Percentiles rank a stretch among this genome's conserved stretches.
These are phyloP conservation scores for Sinocyclocheilus maitianheensis DNA, from an alignment of 2,113 vertebrate genomes.

Conservation along the genomic window DNA sequence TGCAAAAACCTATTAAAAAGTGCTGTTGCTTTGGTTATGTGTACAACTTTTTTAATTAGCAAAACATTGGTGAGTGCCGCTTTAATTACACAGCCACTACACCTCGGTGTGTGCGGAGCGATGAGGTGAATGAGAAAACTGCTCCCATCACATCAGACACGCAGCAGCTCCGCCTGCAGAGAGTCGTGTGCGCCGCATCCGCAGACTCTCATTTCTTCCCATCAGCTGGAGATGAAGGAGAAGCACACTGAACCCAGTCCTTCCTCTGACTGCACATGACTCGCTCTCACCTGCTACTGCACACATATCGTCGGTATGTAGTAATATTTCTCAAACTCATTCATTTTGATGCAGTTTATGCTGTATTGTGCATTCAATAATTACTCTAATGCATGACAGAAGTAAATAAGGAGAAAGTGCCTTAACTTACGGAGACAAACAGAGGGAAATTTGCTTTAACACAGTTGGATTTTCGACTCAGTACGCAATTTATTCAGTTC, in stretches of 20 bases:
- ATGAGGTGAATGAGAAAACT: constrained; percentile 8
- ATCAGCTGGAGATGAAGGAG: not conserved
- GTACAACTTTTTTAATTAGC: not conserved
- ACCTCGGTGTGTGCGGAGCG: not conserved
- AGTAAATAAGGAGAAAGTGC: not conserved
- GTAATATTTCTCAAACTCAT: not conserved
- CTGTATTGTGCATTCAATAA: not conserved
- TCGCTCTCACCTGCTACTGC: not conserved
- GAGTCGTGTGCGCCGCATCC: not conserved
- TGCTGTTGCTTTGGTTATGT: not conserved
- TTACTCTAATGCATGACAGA: not conserved
- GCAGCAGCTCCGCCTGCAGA: not conserved
- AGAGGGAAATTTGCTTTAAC: not conserved
- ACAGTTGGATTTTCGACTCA: not conserved
- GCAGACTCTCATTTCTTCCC: constrained; percentile 14
- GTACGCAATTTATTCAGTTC: not conserved
- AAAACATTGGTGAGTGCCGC: not conserved
- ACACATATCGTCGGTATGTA: not conserved
- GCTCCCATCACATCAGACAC: not conserved
- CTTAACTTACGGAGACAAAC: not conserved
- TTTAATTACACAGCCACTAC: not conserved
- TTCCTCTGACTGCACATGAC: not conserved
- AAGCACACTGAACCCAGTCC: not conserved
- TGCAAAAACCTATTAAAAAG: not conserved
- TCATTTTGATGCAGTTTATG: not conserved